Percentiles rank a stretch among this genome's conserved stretches.
Conservation (phyloP, 2,888 invertebrate genomes). For the Mesorhabditis belari region DNA sequence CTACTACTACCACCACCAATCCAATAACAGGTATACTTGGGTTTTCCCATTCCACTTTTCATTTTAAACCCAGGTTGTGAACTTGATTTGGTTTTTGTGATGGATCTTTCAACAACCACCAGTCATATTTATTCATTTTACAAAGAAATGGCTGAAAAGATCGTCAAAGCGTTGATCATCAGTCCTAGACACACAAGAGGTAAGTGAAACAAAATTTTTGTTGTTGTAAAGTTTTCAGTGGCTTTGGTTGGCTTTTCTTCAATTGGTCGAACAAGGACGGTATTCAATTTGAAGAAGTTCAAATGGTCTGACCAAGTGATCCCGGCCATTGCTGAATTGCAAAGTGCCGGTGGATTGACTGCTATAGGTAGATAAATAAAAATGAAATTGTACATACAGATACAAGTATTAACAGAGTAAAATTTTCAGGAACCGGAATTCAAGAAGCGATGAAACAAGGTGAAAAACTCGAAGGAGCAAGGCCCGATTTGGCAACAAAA, state of each 20-base stretch:
- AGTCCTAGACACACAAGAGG: constrained; percentile 15
- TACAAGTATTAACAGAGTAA: too few relatives aligned
- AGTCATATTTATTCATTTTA: constrained; percentile 45
- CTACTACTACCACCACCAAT: constrained; percentile 42
- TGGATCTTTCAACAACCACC: constrained; percentile 51
- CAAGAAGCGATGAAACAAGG: constrained; percentile 40
- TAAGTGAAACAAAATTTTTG: too few relatives aligned
- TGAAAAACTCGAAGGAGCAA: constrained; percentile 42
- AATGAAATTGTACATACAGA: too few relatives aligned
- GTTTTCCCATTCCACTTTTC: background rate
- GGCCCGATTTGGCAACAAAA: constrained; percentile 47
- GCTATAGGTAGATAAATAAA: constrained; percentile 37
- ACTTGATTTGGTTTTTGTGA: constrained; percentile 45
- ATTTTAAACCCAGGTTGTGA: constrained; percentile 36
- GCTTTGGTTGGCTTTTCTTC: constrained; percentile 45
- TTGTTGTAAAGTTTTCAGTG: constrained; percentile 28
- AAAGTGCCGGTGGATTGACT: constrained; percentile 47
- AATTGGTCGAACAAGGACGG: constrained; percentile 41
- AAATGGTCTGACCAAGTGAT: constrained; percentile 38
- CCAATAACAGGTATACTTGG: constrained; percentile 37
- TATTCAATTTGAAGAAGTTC: constrained; percentile 43
- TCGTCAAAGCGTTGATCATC: constrained; percentile 38
- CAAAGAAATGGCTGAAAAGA: constrained; percentile 34
- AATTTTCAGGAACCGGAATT: constrained; percentile 40
- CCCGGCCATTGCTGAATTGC: constrained; percentile 28